Evolutionary conservation across 92 coral and sea anemone genomes (phyloP), one percentile per base, ranked within the genome.

Genomic region (Palythoa heliodiscus): DNA sequence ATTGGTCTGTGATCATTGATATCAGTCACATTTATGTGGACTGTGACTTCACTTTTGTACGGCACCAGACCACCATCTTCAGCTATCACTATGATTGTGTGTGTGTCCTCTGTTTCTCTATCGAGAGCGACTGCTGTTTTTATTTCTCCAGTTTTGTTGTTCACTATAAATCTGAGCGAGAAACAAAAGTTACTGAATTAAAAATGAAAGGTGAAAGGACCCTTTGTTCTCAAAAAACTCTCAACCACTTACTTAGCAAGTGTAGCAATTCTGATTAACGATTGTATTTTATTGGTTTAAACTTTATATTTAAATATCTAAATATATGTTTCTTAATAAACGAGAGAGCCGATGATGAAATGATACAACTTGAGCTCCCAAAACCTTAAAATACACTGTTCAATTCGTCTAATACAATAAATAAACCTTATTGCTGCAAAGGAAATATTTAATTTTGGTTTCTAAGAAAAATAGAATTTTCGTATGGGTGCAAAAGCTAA

Each of bases 1-100:
- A 23, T 86, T 37, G 98, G 98, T 79, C 91, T 85, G 89, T 96
- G 95, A 82, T 96, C 98, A 76, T 96, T 96, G 82, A 96, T 76
- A 76, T 96, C 98, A 71, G 98, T 90, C 43, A 96, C 98, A 60
- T 94, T 92, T 22, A 96, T 85, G 29, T 85, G 55, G 4, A 94
- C 96, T 1, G 86, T 82, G 72, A 94, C 96, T 82, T 90, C 95
- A 70, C 89, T 75, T 57, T 90, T 79, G 17, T 77, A 90, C 48
- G 71, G 15, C 35, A 93, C 90, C 23, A 72, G 24, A 3, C 95
- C 96, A 63, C 77, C 58, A 83, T 96, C 98, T 80, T 83, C 71
- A 14, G 96, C 93, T 15, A 90, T 75, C 35, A 96, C 95, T 79
- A 86, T 71, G 77, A 96, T 83, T 54, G 75, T 87, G 76, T 91